A percentile compares a stretch with the other conserved stretches of the same genome.
Conservation (phyloP, 2,888 invertebrate species). For the Nephrotoma guestfalica region DNA sequence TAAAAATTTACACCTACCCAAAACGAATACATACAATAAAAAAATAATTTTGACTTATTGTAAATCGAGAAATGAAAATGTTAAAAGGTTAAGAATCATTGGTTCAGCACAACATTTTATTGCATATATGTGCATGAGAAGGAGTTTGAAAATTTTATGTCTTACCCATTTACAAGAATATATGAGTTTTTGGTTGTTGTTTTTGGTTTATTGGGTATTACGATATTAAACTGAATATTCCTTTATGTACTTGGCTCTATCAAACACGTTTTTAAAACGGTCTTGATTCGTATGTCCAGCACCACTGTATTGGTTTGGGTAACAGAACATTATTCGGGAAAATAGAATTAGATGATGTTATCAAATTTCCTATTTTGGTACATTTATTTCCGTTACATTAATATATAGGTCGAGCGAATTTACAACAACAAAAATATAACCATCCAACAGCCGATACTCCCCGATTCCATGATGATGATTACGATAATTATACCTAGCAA, state of each 20-base stretch:
- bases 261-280: no score
- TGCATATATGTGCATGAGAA: neutral
- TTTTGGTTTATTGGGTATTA: neutral
- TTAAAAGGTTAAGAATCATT: neutral
- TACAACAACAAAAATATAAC: neutral
- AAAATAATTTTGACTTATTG: neutral
- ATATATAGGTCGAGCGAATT: neutral
- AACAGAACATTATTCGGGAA: neutral
- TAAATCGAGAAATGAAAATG: neutral
- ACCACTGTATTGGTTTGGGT: neutral
- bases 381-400: neutral
- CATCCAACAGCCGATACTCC: neutral
- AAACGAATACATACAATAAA: neutral
- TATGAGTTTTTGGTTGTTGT: neutral
- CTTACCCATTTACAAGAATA: neutral
- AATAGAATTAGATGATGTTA: neutral
- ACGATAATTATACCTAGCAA: neutral
- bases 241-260: no score
- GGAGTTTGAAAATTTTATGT: neutral
- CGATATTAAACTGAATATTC: no score
- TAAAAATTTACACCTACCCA: neutral
- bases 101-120: neutral
- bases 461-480: neutral
- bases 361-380: neutral
- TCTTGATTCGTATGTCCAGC: no score